Evolutionary conservation across 2,888 invertebrate species (phyloP).

Genomic region (Tryphoninae sp.): DNA sequence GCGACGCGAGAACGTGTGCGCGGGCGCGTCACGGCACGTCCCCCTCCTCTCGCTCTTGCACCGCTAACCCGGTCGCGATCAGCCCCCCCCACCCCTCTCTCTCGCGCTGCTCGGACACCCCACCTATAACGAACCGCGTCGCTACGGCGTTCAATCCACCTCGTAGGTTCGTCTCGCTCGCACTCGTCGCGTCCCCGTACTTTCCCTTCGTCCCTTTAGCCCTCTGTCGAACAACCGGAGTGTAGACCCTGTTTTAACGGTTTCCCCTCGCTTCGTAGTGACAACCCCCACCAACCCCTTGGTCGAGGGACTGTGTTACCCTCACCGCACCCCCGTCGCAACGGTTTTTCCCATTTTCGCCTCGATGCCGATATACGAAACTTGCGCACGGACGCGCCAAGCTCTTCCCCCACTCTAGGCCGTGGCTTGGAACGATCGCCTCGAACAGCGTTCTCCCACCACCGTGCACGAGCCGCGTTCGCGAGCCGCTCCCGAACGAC

Average conservation of each 20-base stretch:
- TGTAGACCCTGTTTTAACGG: constrained; percentile 17
- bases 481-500: constrained; percentile 12
- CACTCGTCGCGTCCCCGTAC: constrained; percentile 49
- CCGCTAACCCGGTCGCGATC: constrained; percentile 70
- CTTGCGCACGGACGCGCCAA: constrained; percentile 53
- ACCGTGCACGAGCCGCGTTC: background rate
- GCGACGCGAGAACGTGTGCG: constrained; percentile 82
- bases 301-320: constrained; percentile 6
- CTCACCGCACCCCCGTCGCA: constrained; percentile 59
- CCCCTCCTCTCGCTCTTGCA: constrained; percentile 77
- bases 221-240: constrained; percentile 23
- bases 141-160: constrained; percentile 27
- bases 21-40: constrained; percentile 81
- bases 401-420: constrained; percentile 26
- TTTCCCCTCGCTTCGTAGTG: constrained; percentile 33
- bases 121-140: constrained; percentile 39
- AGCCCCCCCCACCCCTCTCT: constrained; percentile 72
- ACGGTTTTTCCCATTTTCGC: constrained; percentile 3
- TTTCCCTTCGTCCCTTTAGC: constrained; percentile 41
- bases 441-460: background rate
- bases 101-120: constrained; percentile 61
- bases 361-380: constrained; percentile 33
- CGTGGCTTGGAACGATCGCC: constrained; percentile 39
- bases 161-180: constrained; percentile 37
- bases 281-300: constrained; percentile 33